Base-by-base conservation (phyloP, 2,888 invertebrate genomes). In the Dryomyza anilis region DNA sequence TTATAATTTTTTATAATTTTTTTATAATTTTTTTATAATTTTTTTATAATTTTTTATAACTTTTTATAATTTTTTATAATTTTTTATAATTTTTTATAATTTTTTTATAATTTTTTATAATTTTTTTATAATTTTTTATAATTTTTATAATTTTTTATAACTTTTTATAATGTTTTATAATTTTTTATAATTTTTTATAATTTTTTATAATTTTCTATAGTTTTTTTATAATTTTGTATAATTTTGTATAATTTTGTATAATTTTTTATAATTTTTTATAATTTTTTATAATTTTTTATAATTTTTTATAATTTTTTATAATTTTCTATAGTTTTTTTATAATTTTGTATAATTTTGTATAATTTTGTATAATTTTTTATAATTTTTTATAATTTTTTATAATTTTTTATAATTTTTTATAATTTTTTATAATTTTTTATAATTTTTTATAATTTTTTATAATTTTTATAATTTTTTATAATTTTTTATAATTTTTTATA, bases 1-100 rank as follows among this genome's bases (percentile, higher is more conserved):
- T 2, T 3, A 6, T 14, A 39, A 39, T 5, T 12, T 4, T 39
- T 39, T n/a, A 39, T 3, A 6, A 6, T 7, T 39, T 3, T 39
- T 39, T 39, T 7, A 6, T 7, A 6, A 6, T 14, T 4, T 39
- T 39, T 60, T 60, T 55, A 36, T 45, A 60, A 65, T 65, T 53
- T 65, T 23, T 55, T 61, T 4, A 30, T 39, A 14, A 50, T 29
- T 59, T 52, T 53, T 19, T 14, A n/a, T 39, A 3, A 39, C n/a
- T n/a, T n/a, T n/a, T n/a, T n/a, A 33, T 33, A 33, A 33, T 8
- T 8, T 33, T 33, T 8, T 12, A 33, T 33, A 33, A 12, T 8
- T 33, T 33, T 33, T 33, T 12, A 33, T 8, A 33, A n/a, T 33
- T 8, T 50, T 43, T 52, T 21, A 23, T 46, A 63, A 27, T 30